Base-by-base conservation (phyloP, 2,888 invertebrate species). In the Phlogophora meticulosa region DNA sequence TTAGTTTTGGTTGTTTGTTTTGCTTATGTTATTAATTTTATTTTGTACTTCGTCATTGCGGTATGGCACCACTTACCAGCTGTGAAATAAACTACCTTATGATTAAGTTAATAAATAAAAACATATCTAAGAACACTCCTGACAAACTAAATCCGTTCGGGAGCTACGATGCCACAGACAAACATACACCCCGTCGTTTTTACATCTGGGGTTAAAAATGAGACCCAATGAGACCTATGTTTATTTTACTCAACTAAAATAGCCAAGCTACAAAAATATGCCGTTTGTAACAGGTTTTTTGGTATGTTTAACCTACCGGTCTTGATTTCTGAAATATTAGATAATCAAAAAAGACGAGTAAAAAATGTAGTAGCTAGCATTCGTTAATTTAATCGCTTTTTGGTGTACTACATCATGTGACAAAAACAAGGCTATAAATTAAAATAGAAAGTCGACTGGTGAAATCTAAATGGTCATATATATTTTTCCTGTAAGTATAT, bases 341-440 rank as follows among this genome's bases (percentile, higher is more conserved):
- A 48, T n/a, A 42, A 28, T 5, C 7, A 34, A 59, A 46, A 65
- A 58, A 36, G 10, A 22, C 0, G 11, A 59, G 15, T 28, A 46
- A 65, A 38, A 42, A 28, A 7, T 48, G 17, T 11, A 0, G 36
- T 46, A 55, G 22, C 55, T 0, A 15, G 4, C 22, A 46, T 36
- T n/a, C 36, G 15, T 36, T 38, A 38, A 53, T 57, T 59, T 60
- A 67, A 60, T 60, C 55, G 38, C 52, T n/a, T 46, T 32, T 13
- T 52, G 36, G 32, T 28, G 24, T 48, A 69, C 46, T 55, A 57
- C 32, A 61, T 43, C 48, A 36, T 43, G 24, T 59, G 46, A 51
- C 43, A 69, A 73, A 77, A 76, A 78, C 69, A 64, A 64, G 51
- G 36, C 42, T 13, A 69, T 76, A 69, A 73, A 77, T 77, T 69